phyloP scores from a whole-genome alignment of 2,888 invertebrate species.

The Ganaspis brasiliensis region DNA sequence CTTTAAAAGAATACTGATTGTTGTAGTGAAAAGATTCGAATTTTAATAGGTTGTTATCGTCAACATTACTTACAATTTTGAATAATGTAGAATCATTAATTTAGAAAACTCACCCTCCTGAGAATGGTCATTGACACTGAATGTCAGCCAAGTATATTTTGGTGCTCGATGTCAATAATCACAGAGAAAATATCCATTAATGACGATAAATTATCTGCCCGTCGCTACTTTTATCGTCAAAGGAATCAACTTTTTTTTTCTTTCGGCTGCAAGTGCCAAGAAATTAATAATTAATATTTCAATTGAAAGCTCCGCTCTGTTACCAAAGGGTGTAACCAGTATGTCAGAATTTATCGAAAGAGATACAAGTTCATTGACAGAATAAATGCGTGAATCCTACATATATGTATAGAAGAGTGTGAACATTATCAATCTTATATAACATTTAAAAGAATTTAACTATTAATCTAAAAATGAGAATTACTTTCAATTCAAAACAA shows the following conservation, averaged over 20 bases:
- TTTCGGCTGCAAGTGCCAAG: background rate
- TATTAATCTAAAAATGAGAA: no score
- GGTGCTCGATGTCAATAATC: background rate
- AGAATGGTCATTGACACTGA: conserved; percentile 20
- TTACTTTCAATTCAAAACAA: no score
- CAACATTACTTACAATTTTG: background rate
- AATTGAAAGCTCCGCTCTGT: background rate
- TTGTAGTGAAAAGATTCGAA: background rate
- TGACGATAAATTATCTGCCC: background rate
- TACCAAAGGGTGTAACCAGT: background rate
- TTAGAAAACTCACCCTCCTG: background rate
- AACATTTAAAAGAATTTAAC: no score
- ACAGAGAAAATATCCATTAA: background rate
- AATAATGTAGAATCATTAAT: conserved; percentile 35
- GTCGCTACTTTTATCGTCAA: background rate
- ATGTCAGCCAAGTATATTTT: background rate
- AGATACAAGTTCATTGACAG: conserved; percentile 55
- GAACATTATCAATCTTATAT: no score
- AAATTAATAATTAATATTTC: background rate
- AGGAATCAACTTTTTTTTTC: background rate
- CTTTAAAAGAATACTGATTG: background rate
- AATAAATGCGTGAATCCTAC: background rate
- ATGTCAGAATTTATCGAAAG: background rate
- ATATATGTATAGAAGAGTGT: no score
- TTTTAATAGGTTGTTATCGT: background rate